Percentiles rank a stretch among this genome's conserved stretches.
phyloP scores from a whole-genome alignment of 2,113 vertebrate genomes.

The Pipra filicauda region DNA sequence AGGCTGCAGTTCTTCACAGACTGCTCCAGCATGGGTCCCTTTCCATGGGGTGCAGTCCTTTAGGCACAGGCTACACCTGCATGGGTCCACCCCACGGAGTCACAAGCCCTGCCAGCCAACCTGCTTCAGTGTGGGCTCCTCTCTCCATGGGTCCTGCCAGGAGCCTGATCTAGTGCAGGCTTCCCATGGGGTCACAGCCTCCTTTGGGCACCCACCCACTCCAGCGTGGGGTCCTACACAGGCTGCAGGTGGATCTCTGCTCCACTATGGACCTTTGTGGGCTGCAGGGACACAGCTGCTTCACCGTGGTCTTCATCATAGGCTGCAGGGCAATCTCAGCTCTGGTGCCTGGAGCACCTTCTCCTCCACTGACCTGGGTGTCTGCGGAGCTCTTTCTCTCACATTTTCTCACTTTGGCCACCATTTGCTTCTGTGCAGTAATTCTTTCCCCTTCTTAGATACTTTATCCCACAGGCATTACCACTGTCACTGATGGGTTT shows the following conservation, averaged over 20 bases:
- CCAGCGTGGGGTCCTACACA: neutral
- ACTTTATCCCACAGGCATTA: neutral
- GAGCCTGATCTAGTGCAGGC: neutral
- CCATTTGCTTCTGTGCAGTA: neutral
- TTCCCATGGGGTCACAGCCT: neutral
- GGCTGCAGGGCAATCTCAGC: neutral
- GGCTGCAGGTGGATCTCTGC: neutral
- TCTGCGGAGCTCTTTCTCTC: neutral
- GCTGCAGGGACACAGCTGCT: neutral
- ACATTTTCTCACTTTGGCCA: neutral
- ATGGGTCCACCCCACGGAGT: neutral
- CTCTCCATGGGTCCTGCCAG: neutral
- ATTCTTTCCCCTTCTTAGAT: neutral
- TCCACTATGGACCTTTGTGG: too few species aligned
- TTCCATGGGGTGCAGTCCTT: neutral
- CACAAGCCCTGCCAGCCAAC: neutral
- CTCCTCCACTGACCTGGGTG: neutral
- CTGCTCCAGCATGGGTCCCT: neutral
- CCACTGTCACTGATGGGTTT: neutral
- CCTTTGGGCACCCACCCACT: neutral
- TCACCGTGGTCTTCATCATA: fast-evolving
- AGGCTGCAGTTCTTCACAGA: neutral
- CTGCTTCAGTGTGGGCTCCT: neutral
- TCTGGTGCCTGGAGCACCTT: neutral
- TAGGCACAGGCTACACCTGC: neutral